These are phyloP conservation scores for Drosophila neutralis DNA, from an alignment of 2,888 invertebrate genomes.

Conservation along the genomic window DNA sequence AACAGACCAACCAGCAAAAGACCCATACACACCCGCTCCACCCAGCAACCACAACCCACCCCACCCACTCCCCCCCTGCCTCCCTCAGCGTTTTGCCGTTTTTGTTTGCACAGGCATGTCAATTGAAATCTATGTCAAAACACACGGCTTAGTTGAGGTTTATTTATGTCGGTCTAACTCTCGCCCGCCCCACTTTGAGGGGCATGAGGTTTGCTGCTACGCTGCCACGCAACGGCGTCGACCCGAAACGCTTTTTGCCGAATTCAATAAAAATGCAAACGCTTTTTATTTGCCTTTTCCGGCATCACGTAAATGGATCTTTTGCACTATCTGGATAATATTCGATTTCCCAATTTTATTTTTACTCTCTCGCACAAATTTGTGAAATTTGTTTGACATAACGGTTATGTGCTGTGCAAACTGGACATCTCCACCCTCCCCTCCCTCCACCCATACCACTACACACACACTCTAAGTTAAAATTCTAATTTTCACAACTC, in stretches of 20 bases:
- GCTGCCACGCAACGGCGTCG: slow-evolving; percentile 2
- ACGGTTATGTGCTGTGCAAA: slow-evolving; percentile 39
- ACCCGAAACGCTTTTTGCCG: slow-evolving; percentile 23
- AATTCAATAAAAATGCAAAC: slow-evolving; percentile 77
- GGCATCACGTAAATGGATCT: slow-evolving; percentile 77
- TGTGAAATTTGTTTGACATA: slow-evolving; percentile 63
- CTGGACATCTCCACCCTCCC: background rate
- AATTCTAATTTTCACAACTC: background rate
- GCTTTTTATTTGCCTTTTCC: slow-evolving; percentile 71
- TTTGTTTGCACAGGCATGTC: slow-evolving; percentile 75
- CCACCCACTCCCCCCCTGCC: background rate
- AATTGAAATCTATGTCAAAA: slow-evolving; percentile 82
- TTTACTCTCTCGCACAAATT: slow-evolving; percentile 23
- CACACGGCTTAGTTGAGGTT: slow-evolving; percentile 80
- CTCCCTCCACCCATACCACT: background rate
- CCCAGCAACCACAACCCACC: background rate
- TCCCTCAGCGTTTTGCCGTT: slow-evolving; percentile 25
- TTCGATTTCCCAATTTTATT: slow-evolving; percentile 58
- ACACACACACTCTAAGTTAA: background rate
- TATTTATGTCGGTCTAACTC: slow-evolving; percentile 73
- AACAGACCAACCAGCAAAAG: background rate
- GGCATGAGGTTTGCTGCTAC: background rate
- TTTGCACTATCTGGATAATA: slow-evolving; percentile 69
- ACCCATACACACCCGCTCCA: background rate
- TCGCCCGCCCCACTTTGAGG: background rate